Percentiles rank a stretch among this genome's conserved stretches.
phyloP scores from a whole-genome alignment of 2,113 vertebrate species.

The Pongo pygmaeus region DNA sequence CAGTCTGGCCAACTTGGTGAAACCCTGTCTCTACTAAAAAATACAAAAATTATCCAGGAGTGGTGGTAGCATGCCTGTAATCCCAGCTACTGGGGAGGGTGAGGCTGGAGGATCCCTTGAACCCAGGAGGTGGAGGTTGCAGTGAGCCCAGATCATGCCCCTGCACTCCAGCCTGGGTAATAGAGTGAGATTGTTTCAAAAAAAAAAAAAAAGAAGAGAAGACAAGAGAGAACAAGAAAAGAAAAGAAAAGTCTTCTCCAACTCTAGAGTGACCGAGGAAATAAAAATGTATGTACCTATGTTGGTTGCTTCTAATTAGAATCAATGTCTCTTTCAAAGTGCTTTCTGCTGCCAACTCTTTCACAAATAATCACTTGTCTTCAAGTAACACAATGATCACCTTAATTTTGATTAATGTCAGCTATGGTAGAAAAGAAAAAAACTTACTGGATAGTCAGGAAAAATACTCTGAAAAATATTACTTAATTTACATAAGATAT shows the following conservation, averaged over 20 bases:
- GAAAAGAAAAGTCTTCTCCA: not conserved
- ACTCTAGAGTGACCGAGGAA: not conserved
- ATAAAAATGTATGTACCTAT: not conserved
- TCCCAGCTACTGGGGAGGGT: no score
- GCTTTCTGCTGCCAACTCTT: not conserved
- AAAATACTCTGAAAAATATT: conserved; percentile 16
- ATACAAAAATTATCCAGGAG: no score
- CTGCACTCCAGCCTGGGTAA: no score
- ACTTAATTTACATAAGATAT: not conserved
- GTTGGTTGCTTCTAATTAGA: conserved; percentile 14
- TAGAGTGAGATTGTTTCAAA: no score
- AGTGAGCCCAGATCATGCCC: no score
- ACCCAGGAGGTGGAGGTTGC: no score
- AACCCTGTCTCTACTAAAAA: no score
- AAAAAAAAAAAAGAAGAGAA: no score
- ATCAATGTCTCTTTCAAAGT: not conserved
- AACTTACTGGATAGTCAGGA: not conserved
- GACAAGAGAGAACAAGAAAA: no score
- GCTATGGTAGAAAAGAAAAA: not conserved
- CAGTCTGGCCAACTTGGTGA: no score
- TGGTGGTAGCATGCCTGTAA: no score
- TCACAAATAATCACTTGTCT: conserved; percentile 2
- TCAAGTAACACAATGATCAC: not conserved
- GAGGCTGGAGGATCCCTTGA: no score
- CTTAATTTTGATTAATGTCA: conserved; percentile 23